Conservation (phyloP, 2,797 vertebrate genomes). For the Pristis pectinata region DNA sequence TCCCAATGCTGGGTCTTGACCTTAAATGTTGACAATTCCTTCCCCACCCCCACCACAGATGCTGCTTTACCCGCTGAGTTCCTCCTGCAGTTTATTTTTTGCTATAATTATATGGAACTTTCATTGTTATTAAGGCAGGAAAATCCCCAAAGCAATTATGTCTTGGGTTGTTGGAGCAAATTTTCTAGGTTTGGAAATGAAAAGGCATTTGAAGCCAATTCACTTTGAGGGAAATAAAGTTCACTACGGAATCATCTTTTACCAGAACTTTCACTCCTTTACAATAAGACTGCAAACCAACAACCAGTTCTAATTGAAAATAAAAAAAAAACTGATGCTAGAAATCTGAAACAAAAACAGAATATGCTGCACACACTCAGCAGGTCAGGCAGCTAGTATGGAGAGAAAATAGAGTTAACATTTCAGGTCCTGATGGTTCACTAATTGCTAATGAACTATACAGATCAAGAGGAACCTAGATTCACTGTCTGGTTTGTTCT, state of each 20-base stretch:
- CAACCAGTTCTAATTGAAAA: not conserved
- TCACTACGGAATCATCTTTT: not conserved
- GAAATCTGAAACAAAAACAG: too few species aligned
- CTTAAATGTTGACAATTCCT: too few species aligned
- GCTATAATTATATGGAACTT: too few species aligned
- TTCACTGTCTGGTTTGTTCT: not conserved
- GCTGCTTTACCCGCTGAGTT: too few species aligned
- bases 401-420: too few species aligned
- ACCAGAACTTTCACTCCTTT: not conserved
- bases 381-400: too few species aligned
- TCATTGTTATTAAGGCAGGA: too few species aligned
- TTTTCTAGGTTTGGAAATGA: not conserved
- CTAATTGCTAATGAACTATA: not conserved
- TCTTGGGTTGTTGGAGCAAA: not conserved
- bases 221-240: not conserved
- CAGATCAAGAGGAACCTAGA: not conserved
- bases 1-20: too few species aligned
- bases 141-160: not conserved
- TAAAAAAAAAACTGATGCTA: too few species aligned
- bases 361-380: too few species aligned
- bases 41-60: too few species aligned
- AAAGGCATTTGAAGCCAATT: not conserved
- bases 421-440: not conserved
- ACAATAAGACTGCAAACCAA: not conserved
- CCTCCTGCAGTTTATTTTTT: too few species aligned